Base-by-base conservation (phyloP, 2,797 vertebrate species). In the Helicolenus hilgendorfi region DNA sequence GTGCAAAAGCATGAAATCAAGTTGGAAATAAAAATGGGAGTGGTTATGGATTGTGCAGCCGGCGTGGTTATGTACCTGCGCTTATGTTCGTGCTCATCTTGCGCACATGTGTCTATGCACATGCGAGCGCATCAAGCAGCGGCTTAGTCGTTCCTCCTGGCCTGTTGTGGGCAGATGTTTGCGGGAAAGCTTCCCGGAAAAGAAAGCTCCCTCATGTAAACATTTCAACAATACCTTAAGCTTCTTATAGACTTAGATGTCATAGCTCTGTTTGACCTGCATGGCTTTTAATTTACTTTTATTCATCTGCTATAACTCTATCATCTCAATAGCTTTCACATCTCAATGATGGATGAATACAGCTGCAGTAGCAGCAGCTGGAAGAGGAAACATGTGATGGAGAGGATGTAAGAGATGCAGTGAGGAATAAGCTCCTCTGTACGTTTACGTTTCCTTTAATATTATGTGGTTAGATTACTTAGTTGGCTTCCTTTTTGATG, bases 141-240 rank as follows among this genome's bases (percentile, higher is more conserved):
- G n/a, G 90, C 89, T 93, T 93, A 94, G 86, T 74, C 65, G 62
- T 79, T 88, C 82, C 78, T 89, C 68, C 72, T 83, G 72, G 80
- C 79, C 84, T 62, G 86, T 70, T 89, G 89, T 94, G 89, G 89
- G 86, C 95, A 96, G 96, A 97, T 97, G 95, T 96, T 93, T 90
- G 93, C 79, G 64, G 45, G 71, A 91, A 93, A 89, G 85, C 85
- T 89, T 89, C 90, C 85, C 81, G 71, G 92, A 95, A 93, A 94
- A 91, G 86, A 90, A 96, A 93, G 86, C 91, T 90, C 65, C 80
- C 87, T 69, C 88, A 90, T 91, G 85, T 91, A 91, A 94, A 94
- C 95, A 94, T 92, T 91, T 83, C 85, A 95, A 88, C 89, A 83
- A 92, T 94, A 93, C 85, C 85, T 94, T 95, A 96, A 96, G 93